phyloP scores from a whole-genome alignment of 2,113 vertebrate genomes.

The Tragelaphus buxtoni region DNA sequence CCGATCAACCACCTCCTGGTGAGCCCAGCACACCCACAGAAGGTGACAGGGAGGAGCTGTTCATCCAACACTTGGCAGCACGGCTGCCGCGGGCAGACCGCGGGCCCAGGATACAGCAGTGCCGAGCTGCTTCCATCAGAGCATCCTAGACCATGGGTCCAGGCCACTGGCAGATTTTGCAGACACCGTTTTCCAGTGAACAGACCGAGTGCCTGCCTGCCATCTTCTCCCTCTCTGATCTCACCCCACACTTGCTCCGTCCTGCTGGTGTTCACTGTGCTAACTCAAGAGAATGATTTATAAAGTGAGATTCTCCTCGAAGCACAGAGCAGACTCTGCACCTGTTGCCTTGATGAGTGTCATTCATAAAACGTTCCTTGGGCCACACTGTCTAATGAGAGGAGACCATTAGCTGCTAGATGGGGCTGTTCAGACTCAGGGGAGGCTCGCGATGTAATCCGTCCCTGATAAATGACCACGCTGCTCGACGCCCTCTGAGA shows the following conservation, averaged over 20 bases:
- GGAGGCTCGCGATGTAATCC: neutral
- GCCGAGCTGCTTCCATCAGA: neutral
- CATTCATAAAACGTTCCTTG: neutral
- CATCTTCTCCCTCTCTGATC: neutral
- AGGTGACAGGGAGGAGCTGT: neutral
- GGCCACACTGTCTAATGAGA: neutral
- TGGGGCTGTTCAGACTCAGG: neutral
- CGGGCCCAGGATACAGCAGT: neutral
- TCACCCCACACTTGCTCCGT: neutral
- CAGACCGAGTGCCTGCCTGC: neutral
- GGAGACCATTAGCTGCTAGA: neutral
- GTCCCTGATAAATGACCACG: neutral
- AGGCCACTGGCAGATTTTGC: neutral
- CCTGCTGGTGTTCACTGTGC: neutral
- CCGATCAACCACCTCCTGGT: neutral
- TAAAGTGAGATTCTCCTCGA: neutral
- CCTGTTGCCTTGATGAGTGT: neutral
- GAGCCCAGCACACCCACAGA: neutral
- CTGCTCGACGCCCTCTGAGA: neutral
- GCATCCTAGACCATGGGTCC: neutral
- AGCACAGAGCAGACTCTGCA: neutral
- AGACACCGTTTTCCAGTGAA: neutral
- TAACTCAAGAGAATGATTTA: neutral
- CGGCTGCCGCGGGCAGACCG: neutral
- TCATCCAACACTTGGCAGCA: neutral